These are phyloP conservation scores for Alethe diademata DNA, from an alignment of 2,113 vertebrate genomes.

Conservation along the genomic window DNA sequence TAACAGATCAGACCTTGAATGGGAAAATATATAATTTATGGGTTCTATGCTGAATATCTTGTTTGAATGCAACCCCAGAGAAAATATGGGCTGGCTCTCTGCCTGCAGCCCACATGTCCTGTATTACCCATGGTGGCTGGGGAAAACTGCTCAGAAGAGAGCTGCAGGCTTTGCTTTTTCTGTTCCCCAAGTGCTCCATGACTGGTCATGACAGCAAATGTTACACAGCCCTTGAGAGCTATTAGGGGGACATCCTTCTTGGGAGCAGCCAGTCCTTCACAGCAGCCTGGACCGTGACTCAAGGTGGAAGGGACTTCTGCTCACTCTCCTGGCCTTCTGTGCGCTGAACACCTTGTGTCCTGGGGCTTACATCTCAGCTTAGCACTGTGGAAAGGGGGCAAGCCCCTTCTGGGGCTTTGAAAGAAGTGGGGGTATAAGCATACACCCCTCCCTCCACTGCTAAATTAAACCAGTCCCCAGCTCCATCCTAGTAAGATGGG, in stretches of 20 bases:
- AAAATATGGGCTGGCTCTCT: background rate
- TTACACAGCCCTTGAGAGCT: background rate
- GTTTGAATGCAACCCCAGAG: background rate
- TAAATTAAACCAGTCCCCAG: background rate
- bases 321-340: background rate
- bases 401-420: background rate
- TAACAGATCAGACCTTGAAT: background rate
- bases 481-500: background rate
- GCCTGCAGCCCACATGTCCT: background rate
- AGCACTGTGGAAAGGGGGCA: background rate
- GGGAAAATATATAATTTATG: background rate
- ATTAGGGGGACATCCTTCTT: rapidly evolving
- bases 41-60: background rate
- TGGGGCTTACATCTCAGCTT: background rate
- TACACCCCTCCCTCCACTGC: background rate
- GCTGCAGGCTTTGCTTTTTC: background rate
- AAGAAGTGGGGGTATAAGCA: background rate
- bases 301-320: background rate
- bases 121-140: background rate
- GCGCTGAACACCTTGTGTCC: background rate
- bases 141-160: background rate
- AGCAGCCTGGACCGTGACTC: background rate
- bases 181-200: background rate
- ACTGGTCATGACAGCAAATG: rapidly evolving
- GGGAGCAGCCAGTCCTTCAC: background rate